A percentile compares a stretch with the other conserved stretches of the same genome.
Evolutionary conservation across 2,113 vertebrate species (phyloP).

Genomic region (Microcebus lehilahytsara): DNA sequence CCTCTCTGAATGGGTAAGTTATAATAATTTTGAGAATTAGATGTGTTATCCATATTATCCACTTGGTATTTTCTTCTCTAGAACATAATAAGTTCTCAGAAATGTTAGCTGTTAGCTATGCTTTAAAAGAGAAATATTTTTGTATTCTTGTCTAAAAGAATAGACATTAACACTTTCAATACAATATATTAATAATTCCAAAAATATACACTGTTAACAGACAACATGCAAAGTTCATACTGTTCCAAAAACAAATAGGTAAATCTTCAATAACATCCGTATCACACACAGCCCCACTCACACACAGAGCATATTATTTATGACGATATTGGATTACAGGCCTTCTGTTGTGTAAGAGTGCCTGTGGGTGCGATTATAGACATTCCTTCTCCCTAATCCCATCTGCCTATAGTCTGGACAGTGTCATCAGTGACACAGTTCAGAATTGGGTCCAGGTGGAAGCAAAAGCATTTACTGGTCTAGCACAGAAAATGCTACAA

Average conservation of each 20-base stretch:
- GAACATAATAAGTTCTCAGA: neutral
- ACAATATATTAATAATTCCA: neutral
- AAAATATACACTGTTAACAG: neutral
- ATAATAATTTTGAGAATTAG: neutral
- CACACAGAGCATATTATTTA: slow-evolving; percentile 59
- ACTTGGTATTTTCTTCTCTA: neutral
- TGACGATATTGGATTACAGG: slow-evolving; percentile 50
- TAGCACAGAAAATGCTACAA: slow-evolving; percentile 66
- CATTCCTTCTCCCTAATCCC: slow-evolving; percentile 69
- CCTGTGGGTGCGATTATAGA: slow-evolving; percentile 61
- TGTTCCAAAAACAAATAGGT: slow-evolving; percentile 46
- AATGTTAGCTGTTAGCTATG: neutral
- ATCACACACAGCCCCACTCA: neutral
- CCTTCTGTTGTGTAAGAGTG: slow-evolving; percentile 63
- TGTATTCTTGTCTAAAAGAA: slow-evolving; percentile 11
- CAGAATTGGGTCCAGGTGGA: slow-evolving; percentile 75
- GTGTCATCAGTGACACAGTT: slow-evolving; percentile 63
- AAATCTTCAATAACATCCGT: neutral
- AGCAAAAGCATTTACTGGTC: slow-evolving; percentile 51
- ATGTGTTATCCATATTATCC: neutral
- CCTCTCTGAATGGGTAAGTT: neutral
- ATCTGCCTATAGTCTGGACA: slow-evolving; percentile 64
- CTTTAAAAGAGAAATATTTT: slow-evolving; percentile 3
- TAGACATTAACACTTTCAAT: neutral
- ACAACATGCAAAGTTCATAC: neutral